Percentiles rank a stretch among this genome's conserved stretches.
Conservation (phyloP, 2,113 vertebrate species). For the Megalops atlanticus region DNA sequence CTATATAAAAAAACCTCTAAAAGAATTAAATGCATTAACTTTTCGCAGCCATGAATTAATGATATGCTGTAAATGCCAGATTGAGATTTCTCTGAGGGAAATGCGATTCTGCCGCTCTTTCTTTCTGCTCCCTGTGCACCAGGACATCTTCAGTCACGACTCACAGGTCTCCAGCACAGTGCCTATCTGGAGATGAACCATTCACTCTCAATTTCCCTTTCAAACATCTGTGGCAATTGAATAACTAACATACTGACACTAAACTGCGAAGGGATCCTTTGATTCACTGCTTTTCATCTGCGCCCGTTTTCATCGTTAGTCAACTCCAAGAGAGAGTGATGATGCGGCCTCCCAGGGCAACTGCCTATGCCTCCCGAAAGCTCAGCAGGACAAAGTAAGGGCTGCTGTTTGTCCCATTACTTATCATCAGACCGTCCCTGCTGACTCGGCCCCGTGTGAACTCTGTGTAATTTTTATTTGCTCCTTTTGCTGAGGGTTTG, state of each 20-base stretch:
- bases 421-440: slow-evolving; percentile 54
- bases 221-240: not conserved
- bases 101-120: not conserved
- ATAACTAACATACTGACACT: not conserved
- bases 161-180: too few species aligned
- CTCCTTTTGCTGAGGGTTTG: slow-evolving; percentile 53
- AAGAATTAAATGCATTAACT: slow-evolving; percentile 14
- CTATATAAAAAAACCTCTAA: not conserved
- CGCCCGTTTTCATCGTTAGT: not conserved
- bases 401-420: slow-evolving; percentile 46
- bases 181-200: too few species aligned
- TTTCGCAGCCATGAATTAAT: slow-evolving; percentile 33
- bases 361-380: not conserved
- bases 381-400: slow-evolving; percentile 58
- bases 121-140: not conserved
- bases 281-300: too few species aligned
- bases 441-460: slow-evolving; percentile 51
- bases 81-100: not conserved
- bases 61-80: slow-evolving; percentile 2
- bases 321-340: not conserved
- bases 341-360: not conserved
- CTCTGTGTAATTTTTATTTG: slow-evolving; percentile 62
- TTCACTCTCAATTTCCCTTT: not conserved
- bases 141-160: not conserved
- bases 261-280: too few species aligned